Evolutionary conservation across 2,113 vertebrate species (phyloP).

Genomic region (Saguinus imperator): DNA sequence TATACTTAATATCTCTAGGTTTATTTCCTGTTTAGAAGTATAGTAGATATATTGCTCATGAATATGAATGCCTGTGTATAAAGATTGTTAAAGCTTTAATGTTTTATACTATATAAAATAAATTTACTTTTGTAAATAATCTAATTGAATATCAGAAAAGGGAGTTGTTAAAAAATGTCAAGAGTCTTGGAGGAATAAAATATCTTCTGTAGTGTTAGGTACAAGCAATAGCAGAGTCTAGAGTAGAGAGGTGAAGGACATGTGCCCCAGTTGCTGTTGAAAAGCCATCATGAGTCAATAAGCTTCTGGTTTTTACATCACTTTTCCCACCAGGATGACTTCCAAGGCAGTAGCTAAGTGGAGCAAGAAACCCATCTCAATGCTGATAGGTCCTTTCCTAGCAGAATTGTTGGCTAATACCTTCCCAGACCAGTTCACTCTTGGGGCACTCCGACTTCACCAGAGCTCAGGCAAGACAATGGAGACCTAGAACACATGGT

Average conservation of each 20-base stretch:
- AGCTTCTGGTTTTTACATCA: background rate
- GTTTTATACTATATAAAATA: background rate
- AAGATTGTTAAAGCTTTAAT: background rate
- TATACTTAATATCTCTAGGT: background rate
- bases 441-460: background rate
- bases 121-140: background rate
- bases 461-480: background rate
- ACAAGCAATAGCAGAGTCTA: background rate
- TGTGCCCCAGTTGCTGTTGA: background rate
- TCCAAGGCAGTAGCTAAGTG: background rate
- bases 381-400: background rate
- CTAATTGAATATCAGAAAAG: background rate
- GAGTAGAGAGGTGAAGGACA: background rate
- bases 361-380: background rate
- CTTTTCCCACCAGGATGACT: background rate
- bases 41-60: background rate
- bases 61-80: background rate
- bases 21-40: background rate
- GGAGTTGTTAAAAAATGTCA: background rate
- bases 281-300: background rate
- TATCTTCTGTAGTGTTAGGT: background rate
- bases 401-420: background rate
- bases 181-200: background rate
- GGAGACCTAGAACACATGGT: background rate
- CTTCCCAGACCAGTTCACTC: background rate